Base-by-base conservation (phyloP, 2,888 invertebrate species). In the Drosophila aldrichi region DNA sequence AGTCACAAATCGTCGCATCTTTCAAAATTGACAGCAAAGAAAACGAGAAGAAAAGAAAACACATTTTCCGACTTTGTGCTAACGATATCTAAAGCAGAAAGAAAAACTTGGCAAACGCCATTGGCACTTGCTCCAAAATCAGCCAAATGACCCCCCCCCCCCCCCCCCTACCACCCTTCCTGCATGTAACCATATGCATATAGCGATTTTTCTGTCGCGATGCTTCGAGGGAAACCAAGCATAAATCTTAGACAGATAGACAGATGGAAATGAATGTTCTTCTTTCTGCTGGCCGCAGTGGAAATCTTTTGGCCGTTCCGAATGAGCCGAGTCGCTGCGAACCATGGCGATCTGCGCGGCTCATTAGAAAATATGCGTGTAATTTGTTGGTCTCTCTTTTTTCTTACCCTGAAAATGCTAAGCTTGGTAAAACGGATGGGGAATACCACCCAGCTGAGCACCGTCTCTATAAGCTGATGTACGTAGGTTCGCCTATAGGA, bases 301-400 rank as follows among this genome's bases (percentile, higher is more conserved):
- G 20, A 41, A 29, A 10, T 64, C 61, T 57, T 67, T 60, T 61
- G 60, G 60, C 40, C 62, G 69, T 73, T 67, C 69, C 65, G 60
- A 59, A 54, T 61, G 78, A 72, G 55, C 63, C 69, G 70, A 72
- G 73, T 40, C 43, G 36, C 83, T 79, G 70, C 74, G 74, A 87
- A 88, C 89, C 90, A 77, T 87, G 74, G 65, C 84, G 76, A 78
- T 78, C 74, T 55, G 55, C 64, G 90, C 70, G 74, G 76, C 81
- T 86, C 89, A 90, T 86, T 86, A 89, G 85, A 86, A 90, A 86
- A 86, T 79, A 86, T 87, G 86, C 90, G 88, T 79, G 82, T 90
- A 89, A 86, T 86, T 86, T 90, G 90, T 82, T 25, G 88, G 90
- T 68, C 77, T 70, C 40, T 64, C 48, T 69, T 69, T 25, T 2